Base-by-base conservation (phyloP, 1,140 invertebrate genomes). In the Papilio xuthus region DNA sequence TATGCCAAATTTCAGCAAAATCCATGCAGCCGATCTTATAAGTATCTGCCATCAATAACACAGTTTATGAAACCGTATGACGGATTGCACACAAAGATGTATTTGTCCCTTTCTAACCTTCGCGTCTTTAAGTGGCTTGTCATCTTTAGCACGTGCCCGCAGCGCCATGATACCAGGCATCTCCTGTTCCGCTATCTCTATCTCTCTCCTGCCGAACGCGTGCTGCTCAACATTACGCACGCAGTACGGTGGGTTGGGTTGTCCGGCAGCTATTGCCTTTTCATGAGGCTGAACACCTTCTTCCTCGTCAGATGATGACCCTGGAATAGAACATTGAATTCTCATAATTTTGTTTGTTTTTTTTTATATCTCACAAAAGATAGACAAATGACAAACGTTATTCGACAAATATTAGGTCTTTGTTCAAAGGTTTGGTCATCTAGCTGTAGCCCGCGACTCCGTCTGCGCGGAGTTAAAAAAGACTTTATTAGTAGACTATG, bases 101-200 rank as follows among this genome's bases (percentile, higher is more conserved):
- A 42, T 23, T 73, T 42, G 26, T 50, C 23, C 28, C 18, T 53
- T 42, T n/a, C 77, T 80, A 72, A 94, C 94, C 95, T 98, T 98
- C 56, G 98, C 99, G 89, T 98, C 98, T 92, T 97, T 98, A 78
- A 99, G 92, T 0, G 99, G 98, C 93, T 99, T 99, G 88, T 99
- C 98, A 75, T 98, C 97, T 60, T 96, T 96, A 0, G 98, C 98
- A 74, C 98, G 94, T 88, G 98, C 98, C 63, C 98, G 95, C 80
- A 99, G 92, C 0, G 98, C 98, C 96, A 99, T 98, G 74, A 99
- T 98, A 3, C 99, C 99, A 0, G 98, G 98, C 99, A 99, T 99
- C 95, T 99, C 99, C 95, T 99, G 98, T 89, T 99, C 98, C n/a
- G 98, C 98, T 83, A 99, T 99, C 94, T 99, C 98, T 85, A 99